These are phyloP conservation scores for Oenanthe melanoleuca DNA, from an alignment of 2,113 vertebrate species.

Conservation along the genomic window DNA sequence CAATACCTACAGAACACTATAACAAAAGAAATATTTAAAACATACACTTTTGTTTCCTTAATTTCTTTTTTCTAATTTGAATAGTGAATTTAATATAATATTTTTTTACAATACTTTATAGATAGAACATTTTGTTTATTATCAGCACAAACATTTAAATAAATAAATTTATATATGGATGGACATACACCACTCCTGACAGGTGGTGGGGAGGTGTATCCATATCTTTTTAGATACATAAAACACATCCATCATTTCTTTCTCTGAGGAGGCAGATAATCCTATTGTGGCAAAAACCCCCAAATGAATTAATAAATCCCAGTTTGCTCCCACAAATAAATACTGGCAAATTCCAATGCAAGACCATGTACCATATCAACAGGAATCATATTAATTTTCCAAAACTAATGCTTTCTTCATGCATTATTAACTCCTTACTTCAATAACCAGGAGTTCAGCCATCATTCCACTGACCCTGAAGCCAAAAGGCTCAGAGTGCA, in stretches of 20 bases:
- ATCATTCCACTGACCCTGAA: not conserved
- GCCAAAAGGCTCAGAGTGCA: not conserved
- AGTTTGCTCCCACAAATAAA: not conserved
- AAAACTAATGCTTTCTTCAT: not conserved
- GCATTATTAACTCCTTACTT: not conserved
- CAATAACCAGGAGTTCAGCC: not conserved
- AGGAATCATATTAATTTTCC: not conserved
- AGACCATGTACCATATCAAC: not conserved
- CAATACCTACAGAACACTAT: accelerated
- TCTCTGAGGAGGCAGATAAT: not conserved
- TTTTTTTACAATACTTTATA: not conserved
- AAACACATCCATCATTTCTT: not conserved
- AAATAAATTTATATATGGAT: not conserved
- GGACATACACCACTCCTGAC: not conserved
- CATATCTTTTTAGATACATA: not conserved
- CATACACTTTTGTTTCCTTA: not conserved
- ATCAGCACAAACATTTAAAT: not conserved
- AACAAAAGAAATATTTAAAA: not conserved
- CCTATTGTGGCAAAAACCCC: not conserved
- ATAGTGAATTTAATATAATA: not conserved
- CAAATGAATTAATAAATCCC: not conserved
- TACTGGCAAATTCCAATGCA: not conserved
- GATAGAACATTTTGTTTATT: not conserved
- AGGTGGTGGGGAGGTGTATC: accelerated
- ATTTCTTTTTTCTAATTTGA: not conserved